A percentile compares a stretch with the other conserved stretches of the same genome.
Conservation (phyloP, 2,797 vertebrate genomes). For the Columba guinea region DNA sequence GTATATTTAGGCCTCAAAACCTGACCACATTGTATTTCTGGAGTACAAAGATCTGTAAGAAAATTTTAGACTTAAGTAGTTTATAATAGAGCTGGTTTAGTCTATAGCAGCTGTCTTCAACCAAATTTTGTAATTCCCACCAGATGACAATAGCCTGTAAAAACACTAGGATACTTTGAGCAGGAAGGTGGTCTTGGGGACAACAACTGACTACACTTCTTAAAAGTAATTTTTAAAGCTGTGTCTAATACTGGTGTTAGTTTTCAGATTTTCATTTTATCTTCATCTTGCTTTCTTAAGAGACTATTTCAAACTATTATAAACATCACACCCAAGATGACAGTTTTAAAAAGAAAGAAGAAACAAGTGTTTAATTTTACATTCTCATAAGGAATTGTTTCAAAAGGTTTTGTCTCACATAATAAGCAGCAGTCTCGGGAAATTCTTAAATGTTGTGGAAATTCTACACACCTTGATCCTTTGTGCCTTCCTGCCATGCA, state of each 20-base stretch:
- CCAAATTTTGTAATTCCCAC: neutral
- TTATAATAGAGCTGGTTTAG: neutral
- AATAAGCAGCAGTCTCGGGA: neutral
- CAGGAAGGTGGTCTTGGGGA: neutral
- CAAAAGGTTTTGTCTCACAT: neutral
- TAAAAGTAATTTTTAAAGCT: neutral
- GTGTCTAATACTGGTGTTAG: neutral
- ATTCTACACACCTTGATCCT: neutral
- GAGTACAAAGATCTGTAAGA: neutral
- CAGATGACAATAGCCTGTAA: neutral
- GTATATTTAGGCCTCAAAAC: neutral
- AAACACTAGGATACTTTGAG: neutral
- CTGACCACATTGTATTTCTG: neutral
- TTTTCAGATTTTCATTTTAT: neutral
- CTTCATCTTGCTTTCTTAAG: neutral
- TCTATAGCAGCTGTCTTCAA: neutral
- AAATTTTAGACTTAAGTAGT: neutral
- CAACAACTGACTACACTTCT: neutral
- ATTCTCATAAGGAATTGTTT: neutral
- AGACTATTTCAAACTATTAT: neutral
- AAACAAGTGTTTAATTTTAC: neutral
- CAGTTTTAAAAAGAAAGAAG: neutral
- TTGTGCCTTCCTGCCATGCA: neutral
- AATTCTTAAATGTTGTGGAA: neutral
- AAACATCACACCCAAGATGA: neutral